A percentile compares a stretch with the other conserved stretches of the same genome.
Conservation (phyloP, 2,797 vertebrate genomes). For the Dicrostonyx torquatus region DNA sequence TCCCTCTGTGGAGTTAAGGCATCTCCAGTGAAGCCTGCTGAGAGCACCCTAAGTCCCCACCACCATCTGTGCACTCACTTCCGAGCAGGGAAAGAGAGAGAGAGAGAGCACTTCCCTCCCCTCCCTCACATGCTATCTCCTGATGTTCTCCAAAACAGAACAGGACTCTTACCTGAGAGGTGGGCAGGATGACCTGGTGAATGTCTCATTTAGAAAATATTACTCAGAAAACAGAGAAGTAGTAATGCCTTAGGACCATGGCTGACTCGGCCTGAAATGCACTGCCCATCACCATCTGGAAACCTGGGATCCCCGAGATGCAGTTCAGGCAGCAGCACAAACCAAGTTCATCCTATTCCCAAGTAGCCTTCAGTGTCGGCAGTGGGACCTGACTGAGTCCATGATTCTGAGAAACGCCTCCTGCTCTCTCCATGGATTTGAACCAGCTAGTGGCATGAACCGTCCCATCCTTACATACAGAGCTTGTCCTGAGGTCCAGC, state of each 20-base stretch:
- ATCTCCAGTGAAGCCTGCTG: constrained; percentile 89
- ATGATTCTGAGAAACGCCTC: constrained; percentile 33
- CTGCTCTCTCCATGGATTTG: constrained; percentile 28
- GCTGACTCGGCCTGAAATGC: constrained; percentile 36
- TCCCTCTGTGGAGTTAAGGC: constrained; percentile 89
- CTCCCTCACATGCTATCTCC: constrained; percentile 74
- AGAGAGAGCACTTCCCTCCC: not conserved
- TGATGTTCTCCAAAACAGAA: constrained; percentile 78
- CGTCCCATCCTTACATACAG: constrained; percentile 50
- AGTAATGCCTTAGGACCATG: constrained; percentile 54
- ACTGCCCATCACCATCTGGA: constrained; percentile 18
- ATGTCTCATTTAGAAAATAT: constrained; percentile 72
- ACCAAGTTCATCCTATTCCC: constrained; percentile 41
- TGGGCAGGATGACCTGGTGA: constrained; percentile 56
- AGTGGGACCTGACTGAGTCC: not conserved
- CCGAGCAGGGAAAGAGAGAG: not conserved
- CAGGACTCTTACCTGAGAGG: constrained; percentile 75
- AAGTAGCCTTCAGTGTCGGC: not conserved
- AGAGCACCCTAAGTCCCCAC: constrained; percentile 88
- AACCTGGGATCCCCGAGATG: not conserved
- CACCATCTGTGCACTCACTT: constrained; percentile 87
- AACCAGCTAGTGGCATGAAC: not conserved
- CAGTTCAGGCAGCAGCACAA: not conserved
- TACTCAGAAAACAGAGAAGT: constrained; percentile 62
- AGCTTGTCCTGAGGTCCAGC: constrained; percentile 58